Evolutionary conservation across 2,888 invertebrate species (phyloP).

Genomic region (Drosophila austrosaltans): DNA sequence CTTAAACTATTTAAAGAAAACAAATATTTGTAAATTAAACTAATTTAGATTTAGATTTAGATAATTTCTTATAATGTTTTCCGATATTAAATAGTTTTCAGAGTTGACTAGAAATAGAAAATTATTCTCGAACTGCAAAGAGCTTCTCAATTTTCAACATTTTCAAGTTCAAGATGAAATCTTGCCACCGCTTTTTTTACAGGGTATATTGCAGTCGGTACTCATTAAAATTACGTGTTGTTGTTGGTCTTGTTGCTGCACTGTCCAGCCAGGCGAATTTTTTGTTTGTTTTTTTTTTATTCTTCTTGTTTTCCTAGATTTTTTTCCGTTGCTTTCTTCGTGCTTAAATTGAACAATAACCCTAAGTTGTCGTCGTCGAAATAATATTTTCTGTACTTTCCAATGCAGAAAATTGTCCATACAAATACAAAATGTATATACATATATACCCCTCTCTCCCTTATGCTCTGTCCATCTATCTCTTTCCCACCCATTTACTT

Average conservation of each 20-base stretch:
- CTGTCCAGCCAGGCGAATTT: conserved; percentile 37
- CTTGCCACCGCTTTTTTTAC: conserved; percentile 9
- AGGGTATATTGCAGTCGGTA: conserved; percentile 24
- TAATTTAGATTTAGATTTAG: too few species aligned
- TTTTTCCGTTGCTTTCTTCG: conserved; percentile 63
- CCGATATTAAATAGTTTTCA: too few species aligned
- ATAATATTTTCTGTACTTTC: conserved; percentile 74
- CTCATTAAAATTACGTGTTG: conserved; percentile 30
- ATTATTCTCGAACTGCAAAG: too few species aligned
- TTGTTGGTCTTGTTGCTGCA: conserved; percentile 32
- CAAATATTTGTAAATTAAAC: too few species aligned
- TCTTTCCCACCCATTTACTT: conserved; percentile 6
- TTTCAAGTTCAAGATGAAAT: too few species aligned
- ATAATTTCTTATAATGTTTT: too few species aligned
- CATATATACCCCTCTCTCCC: conserved; percentile 13
- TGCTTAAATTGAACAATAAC: conserved; percentile 76
- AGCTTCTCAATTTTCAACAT: too few species aligned
- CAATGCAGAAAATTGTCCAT: conserved; percentile 64
- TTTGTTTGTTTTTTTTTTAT: conserved; percentile 26
- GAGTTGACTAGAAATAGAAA: too few species aligned
- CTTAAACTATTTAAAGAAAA: too few species aligned
- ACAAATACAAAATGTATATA: conserved; percentile 63
- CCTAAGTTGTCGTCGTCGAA: conserved; percentile 78
- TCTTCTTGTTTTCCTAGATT: conserved; percentile 31
- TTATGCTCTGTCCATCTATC: not conserved